Evolutionary conservation across 2,888 invertebrate genomes (phyloP), one percentile per base, ranked within the genome.

Genomic region (Temnothorax rugatulus): DNA sequence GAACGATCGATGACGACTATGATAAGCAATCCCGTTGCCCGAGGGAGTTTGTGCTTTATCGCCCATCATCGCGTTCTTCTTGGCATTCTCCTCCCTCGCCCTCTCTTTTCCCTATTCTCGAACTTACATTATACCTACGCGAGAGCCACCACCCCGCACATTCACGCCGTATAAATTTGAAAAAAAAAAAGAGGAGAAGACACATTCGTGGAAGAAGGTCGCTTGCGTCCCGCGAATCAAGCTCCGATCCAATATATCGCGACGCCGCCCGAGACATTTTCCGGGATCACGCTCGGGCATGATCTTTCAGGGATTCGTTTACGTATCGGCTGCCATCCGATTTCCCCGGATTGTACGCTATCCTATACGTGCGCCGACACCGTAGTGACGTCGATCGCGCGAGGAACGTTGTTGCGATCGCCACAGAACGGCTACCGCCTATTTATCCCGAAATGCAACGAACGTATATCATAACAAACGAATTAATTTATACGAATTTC

Each of bases 1-100:
- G 76, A 76, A 76, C 82, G 82, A 76, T 76, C 83, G 68, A 83
- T 66, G 82, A 77, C 59, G 77, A 66, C 77, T 76, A 83, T 77
- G 83, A 83, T 83, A 83, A 77, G 57, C 79, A 77, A 83, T 77
- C 66, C 59, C 18, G 9, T 13, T 54, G 83, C 59, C 66, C 38
- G 57, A 34, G 63, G 57, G 71, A 50, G 52, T 57, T 83, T 59
- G 57, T 66, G 57, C 79, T 57, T 77, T 77, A 83, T 83, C 83
- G 83, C 64, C 79, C 57, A 83, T 83, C 83, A 68, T 50, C 66
- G 66, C 66, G 66, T 44, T 77, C 79, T 61, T 66, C 76, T 18
- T 50, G 21, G 29, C 29, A 15, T 25, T 38, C 29, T n/a, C n/a
- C 11, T 2, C 15, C 25, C 38, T n/a, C n/a, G 5, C 18, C 5